phyloP scores from a whole-genome alignment of 2,797 vertebrate genomes.

The Crax fasciolata region DNA sequence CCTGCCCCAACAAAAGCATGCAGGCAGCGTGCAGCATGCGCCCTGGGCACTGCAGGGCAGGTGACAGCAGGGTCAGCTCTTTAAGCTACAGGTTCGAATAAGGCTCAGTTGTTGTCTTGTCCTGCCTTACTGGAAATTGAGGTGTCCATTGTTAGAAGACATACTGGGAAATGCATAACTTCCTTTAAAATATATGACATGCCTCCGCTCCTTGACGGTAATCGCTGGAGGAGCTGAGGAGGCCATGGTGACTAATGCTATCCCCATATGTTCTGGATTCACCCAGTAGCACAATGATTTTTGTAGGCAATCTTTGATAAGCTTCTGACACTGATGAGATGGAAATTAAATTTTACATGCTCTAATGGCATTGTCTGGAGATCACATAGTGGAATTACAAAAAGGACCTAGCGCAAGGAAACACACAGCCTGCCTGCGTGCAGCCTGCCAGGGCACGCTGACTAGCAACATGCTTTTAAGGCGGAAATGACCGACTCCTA shows the following conservation, averaged over 20 bases:
- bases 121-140: neutral
- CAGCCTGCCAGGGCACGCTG: neutral
- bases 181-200: slow-evolving; percentile 9
- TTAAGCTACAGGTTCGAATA: slow-evolving; percentile 49
- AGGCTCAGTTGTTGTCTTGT: neutral
- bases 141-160: neutral
- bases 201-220: slow-evolving; percentile 31
- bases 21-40: neutral
- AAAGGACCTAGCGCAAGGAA: slow-evolving; percentile 12
- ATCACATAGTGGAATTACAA: slow-evolving; percentile 52
- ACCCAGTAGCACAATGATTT: slow-evolving; percentile 67
- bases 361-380: slow-evolving; percentile 69
- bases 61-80: slow-evolving; percentile 57
- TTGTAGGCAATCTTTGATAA: slow-evolving; percentile 75
- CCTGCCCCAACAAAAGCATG: slow-evolving; percentile 55
- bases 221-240: slow-evolving; percentile 51
- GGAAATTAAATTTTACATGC: slow-evolving; percentile 78
- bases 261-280: slow-evolving; percentile 74
- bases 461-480: neutral
- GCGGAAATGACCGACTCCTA: slow-evolving; percentile 7
- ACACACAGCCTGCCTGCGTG: neutral
- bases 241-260: slow-evolving; percentile 65
- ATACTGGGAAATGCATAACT: neutral
- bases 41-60: slow-evolving; percentile 37
- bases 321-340: slow-evolving; percentile 75